Evolutionary conservation across 2,888 invertebrate genomes (phyloP), one percentile per base, ranked within the genome.

Genomic region (Microctonus aethiopoides): DNA sequence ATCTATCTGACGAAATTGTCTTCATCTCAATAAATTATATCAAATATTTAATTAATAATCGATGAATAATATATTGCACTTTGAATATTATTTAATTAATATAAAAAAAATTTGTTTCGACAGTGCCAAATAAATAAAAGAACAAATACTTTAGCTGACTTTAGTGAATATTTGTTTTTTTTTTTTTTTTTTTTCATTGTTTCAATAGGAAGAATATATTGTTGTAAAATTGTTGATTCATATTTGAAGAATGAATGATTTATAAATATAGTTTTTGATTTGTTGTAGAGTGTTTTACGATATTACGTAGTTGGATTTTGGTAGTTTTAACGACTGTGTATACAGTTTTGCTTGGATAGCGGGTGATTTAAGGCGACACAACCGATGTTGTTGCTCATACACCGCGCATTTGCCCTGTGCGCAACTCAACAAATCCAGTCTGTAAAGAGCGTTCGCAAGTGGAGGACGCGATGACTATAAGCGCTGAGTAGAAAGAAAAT

Each of bases 381-480:
- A 46, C 46, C n/a, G n/a, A n/a, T n/a, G 46, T 16, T n/a, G 46
- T 16, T 46, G 16, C 16, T 7, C 16, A 16, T n/a, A 16, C 46
- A 46, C 16, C 46, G n/a, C 46, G n/a, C 46, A 46, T 46, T 46
- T 46, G 46, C 16, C 46, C 46, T 16, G 46, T 16, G 46, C 46
- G 16, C 46, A 46, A 46, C 46, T 16, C 68, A 75, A 59, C 78
- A 74, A 75, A 75, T 82, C 81, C 84, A 84, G 85, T 85, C 80
- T 80, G 83, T 83, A 83, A 80, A 80, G 80, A 80, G 82, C 84
- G 81, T 82, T 85, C 82, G 78, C 74, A 79, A 80, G 78, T 79
- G 79, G 76, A 79, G 80, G 83, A 84, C 82, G 82, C 80, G n/a
- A n/a, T n/a, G n/a, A 26, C 64, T 57, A 52, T 29, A n/a, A 16